Evolutionary conservation across 2,797 vertebrate species (phyloP), one percentile per base, ranked within the genome.

Genomic region (Masticophis lateralis): DNA sequence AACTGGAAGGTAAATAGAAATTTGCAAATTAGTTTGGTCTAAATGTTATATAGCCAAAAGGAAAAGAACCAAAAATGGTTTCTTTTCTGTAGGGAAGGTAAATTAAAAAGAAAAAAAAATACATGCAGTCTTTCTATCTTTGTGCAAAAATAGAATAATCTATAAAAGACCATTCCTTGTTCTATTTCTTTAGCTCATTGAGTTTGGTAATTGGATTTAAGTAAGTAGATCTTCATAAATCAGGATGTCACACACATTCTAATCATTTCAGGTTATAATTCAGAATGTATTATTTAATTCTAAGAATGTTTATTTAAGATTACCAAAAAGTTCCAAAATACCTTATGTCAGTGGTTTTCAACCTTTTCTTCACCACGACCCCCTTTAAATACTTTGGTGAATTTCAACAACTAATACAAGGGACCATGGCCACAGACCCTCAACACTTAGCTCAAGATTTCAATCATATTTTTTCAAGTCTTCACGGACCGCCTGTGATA

Each of bases 171-270:
- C 56, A 92, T 32, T 86, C 83, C 90, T 66, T 95, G 94, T 93
- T 96, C 89, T 95, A 96, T 96, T 95, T 94, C 95, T 96, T 95
- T 92, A 94, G 87, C 79, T 95, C 94, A 96, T 96, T 95, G 95
- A 95, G 92, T 95, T 87, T 94, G 63, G 87, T 96, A 96, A 96
- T 94, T 96, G 96, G 92, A 90, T 95, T 94, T 87, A 95, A 96
- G 61, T 91, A 95, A 94, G 87, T 79, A 91, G 79, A 92, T 94
- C 91, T 92, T 92, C 94, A 96, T 94, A 95, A 97, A 94, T 94
- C 91, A 93, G 91, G 88, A 60, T 91, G 92, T 92, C 93, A 96
- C 90, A 96, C 90, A 91, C 94, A 94, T 94, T 95, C 94, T 96
- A 95, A 91, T 95, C 91, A 90, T 93, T 94, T 89, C 92, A 96